Base-by-base conservation (phyloP, 2,797 vertebrate genomes). In the Mionectes olivaceus region DNA sequence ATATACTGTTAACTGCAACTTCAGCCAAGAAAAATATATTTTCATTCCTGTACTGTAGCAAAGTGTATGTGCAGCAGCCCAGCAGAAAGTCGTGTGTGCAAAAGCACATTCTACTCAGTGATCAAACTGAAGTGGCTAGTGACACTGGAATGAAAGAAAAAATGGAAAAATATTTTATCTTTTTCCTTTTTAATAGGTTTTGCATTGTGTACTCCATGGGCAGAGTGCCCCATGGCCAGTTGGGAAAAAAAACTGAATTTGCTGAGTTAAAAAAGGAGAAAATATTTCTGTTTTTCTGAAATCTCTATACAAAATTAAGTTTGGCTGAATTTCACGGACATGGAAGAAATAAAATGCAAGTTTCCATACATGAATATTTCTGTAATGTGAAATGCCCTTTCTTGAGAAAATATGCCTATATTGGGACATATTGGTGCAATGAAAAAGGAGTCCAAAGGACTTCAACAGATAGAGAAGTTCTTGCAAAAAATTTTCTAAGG, bases 61-160 rank as follows among this genome's bases (percentile, higher is more conserved):
- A 69, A 87, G 28, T 10, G 18, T 8, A 17, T 5, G 5, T 47
- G 32, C 27, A 60, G 49, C 33, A 44, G 14, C 7, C 14, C 24
- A 53, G 11, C 7, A 79, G 32, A n/a, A 17, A 37, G 9, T 7
- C 0, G 0, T 6, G 8, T 24, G 33, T 41, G 19, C 11, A 64
- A 35, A 82, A 74, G 32, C 5, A 1, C 15, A 11, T 37, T 81
- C 22, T 63, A 17, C 37, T 63, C 30, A 32, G 17, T 70, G 9
- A 59, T n/a, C 33, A 47, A 5, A 43, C 41, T 63, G 27, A 69
- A 78, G 17, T 41, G 10, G 11, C 32, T 53, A 41, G 18, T 85
- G 57, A 61, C 56, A 74, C 19, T 61, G 30, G 5, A 61, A 44
- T n/a, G 4, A 53, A n/a, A n/a, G n/a, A n/a, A n/a, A n/a, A n/a